phyloP scores from a whole-genome alignment of 1,140 invertebrate genomes.

The Rhyzopertha dominica region DNA sequence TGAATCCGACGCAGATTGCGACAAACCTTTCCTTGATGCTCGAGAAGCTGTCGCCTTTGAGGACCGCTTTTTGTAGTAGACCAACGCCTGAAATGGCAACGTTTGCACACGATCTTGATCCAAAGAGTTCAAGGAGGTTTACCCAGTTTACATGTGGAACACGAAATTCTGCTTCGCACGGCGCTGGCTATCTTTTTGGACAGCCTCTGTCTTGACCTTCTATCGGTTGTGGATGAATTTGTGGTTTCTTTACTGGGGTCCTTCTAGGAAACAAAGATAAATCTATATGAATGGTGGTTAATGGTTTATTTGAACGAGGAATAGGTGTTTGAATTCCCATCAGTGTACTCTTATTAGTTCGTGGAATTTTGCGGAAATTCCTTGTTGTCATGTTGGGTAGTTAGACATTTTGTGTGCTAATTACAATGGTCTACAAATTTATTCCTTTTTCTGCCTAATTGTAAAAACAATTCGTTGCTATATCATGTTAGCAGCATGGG shows the following conservation, averaged over 20 bases:
- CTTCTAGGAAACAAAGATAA: neutral
- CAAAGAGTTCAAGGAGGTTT: conserved; percentile 9
- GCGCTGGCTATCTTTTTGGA: conserved; percentile 30
- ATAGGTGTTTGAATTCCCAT: neutral
- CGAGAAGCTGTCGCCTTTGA: conserved; percentile 24
- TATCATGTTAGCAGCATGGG: too few species aligned
- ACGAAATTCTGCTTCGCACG: conserved; percentile 29
- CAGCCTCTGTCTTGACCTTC: conserved; percentile 1
- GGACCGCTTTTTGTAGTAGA: conserved; percentile 28
- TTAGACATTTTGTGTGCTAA: neutral
- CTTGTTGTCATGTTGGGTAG: neutral
- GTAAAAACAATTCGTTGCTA: too few species aligned
- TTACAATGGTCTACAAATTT: too few species aligned
- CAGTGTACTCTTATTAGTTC: neutral
- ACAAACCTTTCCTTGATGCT: conserved; percentile 34
- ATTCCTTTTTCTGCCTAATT: too few species aligned
- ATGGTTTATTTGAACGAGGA: neutral
- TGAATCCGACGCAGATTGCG: conserved; percentile 33
- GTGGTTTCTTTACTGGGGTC: neutral
- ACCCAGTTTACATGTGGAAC: conserved; percentile 33
- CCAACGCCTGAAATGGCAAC: conserved; percentile 29
- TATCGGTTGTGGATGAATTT: conserved; percentile 3
- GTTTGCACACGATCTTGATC: neutral
- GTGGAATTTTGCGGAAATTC: neutral
- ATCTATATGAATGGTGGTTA: neutral